Percentiles rank a stretch among this genome's conserved stretches.
Evolutionary conservation across 1,140 invertebrate genomes (phyloP).

Genomic region (Sitodiplosis mosellana): DNA sequence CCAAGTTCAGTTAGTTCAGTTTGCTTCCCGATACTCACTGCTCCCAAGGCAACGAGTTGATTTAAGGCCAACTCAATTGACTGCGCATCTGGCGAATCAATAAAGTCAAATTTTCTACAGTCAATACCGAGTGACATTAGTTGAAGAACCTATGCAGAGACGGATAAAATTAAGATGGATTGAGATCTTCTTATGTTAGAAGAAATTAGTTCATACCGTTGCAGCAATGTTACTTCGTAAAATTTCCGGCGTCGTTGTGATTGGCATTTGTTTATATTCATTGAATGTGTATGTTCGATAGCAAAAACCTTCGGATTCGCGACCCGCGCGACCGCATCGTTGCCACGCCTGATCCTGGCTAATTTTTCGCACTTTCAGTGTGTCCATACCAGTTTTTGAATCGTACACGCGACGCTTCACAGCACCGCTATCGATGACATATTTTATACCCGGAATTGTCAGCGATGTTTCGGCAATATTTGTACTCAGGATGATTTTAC

Average conservation of each 20-base stretch:
- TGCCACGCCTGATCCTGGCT: constrained; percentile 89
- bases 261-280: constrained; percentile 48
- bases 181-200: neutral
- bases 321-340: constrained; percentile 73
- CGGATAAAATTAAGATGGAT: constrained; percentile 37
- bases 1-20: constrained; percentile 53
- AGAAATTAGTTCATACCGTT: constrained; percentile 9
- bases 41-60: constrained; percentile 55
- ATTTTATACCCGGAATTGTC: constrained; percentile 85
- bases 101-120: constrained; percentile 72
- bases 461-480: constrained; percentile 97
- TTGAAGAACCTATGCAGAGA: constrained; percentile 54
- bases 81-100: constrained; percentile 66
- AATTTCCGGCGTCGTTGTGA: constrained; percentile 73
- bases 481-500: constrained; percentile 90
- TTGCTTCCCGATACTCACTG: constrained; percentile 34
- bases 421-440: constrained; percentile 87
- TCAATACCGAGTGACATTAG: constrained; percentile 69
- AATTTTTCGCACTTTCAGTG: constrained; percentile 62
- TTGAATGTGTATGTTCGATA: constrained; percentile 61
- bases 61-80: constrained; percentile 45
- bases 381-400: constrained; percentile 63
- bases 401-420: constrained; percentile 75
- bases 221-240: constrained; percentile 31
- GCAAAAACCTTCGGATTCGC: constrained; percentile 64